phyloP scores from a whole-genome alignment of 1,140 invertebrate genomes.

The Palaemon carinicauda region DNA sequence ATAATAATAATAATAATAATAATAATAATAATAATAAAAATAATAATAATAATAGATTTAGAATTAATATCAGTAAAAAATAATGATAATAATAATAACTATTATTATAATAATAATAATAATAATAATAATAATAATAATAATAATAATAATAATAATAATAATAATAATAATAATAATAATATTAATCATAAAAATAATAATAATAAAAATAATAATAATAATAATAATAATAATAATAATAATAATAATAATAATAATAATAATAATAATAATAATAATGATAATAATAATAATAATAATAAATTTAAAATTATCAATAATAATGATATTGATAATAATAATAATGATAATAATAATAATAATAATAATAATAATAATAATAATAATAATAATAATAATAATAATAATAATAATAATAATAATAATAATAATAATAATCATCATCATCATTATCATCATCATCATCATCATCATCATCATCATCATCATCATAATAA shows the following conservation, averaged over 20 bases:
- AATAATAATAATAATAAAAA: too few relatives aligned
- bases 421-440: background rate
- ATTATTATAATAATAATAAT: too few relatives aligned
- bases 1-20: too few relatives aligned
- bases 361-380: background rate
- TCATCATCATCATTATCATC: background rate
- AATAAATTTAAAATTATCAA: too few relatives aligned
- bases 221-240: background rate
- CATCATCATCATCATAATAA: background rate
- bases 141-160: too few relatives aligned
- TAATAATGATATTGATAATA: too few relatives aligned
- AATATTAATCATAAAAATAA: too few relatives aligned
- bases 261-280: background rate
- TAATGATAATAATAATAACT: too few relatives aligned
- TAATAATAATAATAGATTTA: too few relatives aligned
- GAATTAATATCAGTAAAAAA: too few relatives aligned
- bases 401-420: background rate
- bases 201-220: background rate
- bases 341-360: background rate
- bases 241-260: background rate
- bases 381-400: background rate
- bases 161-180: too few relatives aligned
- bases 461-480: background rate
- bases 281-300: background rate
- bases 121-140: too few relatives aligned